Base-by-base conservation (phyloP, 1,140 invertebrate species). In the Pararge aegeria region DNA sequence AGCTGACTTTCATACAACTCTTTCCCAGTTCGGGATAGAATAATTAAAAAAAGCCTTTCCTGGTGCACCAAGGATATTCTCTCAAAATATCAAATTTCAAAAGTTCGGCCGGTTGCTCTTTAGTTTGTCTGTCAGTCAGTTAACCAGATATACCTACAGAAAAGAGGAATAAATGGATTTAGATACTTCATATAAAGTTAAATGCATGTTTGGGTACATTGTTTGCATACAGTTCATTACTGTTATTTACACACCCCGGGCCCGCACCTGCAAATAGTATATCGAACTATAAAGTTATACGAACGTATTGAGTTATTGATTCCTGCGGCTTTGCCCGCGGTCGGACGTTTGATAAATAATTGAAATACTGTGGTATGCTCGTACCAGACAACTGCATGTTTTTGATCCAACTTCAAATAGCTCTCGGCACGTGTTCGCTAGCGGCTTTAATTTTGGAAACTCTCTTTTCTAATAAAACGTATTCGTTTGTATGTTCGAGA, bases 301-400 rank as follows among this genome's bases (percentile, higher is more conserved):
- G 12, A 27, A 54, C 42, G 42, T 21, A 60, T 37, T 60, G 57
- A 48, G 63, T 60, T 53, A 63, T 63, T 60, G 65, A 68, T 67
- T 59, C 52, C 51, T 56, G 65, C 51, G 64, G 59, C 58, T 55
- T 51, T 59, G 50, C 40, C 44, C 55, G 57, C 52, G 61, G 65
- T 53, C 50, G 42, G 30, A 34, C 40, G 53, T 60, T 64, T 60
- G 56, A 54, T 64, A 57, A 63, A 64, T 61, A 56, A 68, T 68
- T 68, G 58, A 66, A 66, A 66, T 57, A 53, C 57, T 24, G 57
- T 21, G 54, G 54, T 38, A 15, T 44, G 18, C 54, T 54, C 42
- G 29, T 60, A 44, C 20, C 50, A 60, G 54, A 29, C 27, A 19
- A 52, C 29, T 53, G 51, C 38, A 42, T 42, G 38, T 60, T 60